phyloP scores from a whole-genome alignment of 1,140 invertebrate genomes.

The Pogonognathellus flavescens region DNA sequence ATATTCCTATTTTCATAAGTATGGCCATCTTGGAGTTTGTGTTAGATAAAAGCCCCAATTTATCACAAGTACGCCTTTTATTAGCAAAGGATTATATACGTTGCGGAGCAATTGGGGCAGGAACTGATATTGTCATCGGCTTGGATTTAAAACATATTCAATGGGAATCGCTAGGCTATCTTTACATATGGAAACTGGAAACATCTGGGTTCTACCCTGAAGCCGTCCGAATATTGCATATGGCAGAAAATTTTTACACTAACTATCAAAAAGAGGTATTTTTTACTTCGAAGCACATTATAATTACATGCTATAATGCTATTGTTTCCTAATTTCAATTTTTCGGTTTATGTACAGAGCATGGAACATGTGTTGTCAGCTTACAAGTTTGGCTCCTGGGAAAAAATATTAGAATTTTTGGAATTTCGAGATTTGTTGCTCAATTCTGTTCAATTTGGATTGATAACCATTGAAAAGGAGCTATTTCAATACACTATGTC shows the following conservation, averaged over 20 bases:
- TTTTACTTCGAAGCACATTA: no score
- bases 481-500: slow-evolving; percentile 75
- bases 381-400: slow-evolving; percentile 94
- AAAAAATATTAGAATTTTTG: slow-evolving; percentile 91
- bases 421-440: slow-evolving; percentile 85
- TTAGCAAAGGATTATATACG: slow-evolving; percentile 81
- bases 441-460: slow-evolving; percentile 85
- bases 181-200: slow-evolving; percentile 81
- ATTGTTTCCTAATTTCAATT: slow-evolving; percentile 57
- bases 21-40: slow-evolving; percentile 80
- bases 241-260: slow-evolving; percentile 87
- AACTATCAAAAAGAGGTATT: slow-evolving; percentile 87
- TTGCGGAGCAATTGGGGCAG: slow-evolving; percentile 73
- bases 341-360: slow-evolving; percentile 78
- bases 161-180: slow-evolving; percentile 89
- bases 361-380: slow-evolving; percentile 91
- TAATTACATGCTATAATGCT: slow-evolving; percentile 40
- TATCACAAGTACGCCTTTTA: slow-evolving; percentile 83
- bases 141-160: slow-evolving; percentile 96
- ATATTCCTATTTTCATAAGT: slow-evolving; percentile 67
- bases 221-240: slow-evolving; percentile 77
- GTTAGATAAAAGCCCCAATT: slow-evolving; percentile 80
- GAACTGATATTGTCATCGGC: slow-evolving; percentile 68
- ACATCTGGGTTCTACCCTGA: slow-evolving; percentile 79
- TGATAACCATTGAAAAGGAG: slow-evolving; percentile 83